A percentile compares a stretch with the other conserved stretches of the same genome.
Conservation (phyloP, 23 tunicate genomes). For the Halocynthia aurantium region DNA sequence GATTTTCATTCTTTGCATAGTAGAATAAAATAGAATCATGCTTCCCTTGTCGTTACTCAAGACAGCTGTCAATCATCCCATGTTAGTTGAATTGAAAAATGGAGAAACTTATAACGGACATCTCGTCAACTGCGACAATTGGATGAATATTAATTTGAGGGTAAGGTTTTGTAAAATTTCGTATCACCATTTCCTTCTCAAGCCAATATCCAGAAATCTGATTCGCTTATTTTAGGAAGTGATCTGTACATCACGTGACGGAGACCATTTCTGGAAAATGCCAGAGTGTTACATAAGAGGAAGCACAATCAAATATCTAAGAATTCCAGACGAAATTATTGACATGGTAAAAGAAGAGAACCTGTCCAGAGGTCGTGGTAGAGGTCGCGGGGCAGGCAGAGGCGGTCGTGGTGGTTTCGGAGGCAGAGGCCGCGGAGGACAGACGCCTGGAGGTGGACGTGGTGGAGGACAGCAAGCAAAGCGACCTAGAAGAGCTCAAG, state of each 20-base stretch:
- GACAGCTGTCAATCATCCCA: slow-evolving; percentile 96
- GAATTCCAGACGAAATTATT: slow-evolving; percentile 96
- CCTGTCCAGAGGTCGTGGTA: slow-evolving; percentile 66
- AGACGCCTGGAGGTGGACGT: slow-evolving; percentile 19
- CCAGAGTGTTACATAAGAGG: slow-evolving; percentile 97
- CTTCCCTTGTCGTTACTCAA: slow-evolving; percentile 86
- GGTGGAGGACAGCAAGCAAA: slow-evolving; percentile 48
- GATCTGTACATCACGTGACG: slow-evolving; percentile 96
- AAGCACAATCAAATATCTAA: slow-evolving; percentile 88
- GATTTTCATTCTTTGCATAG: neutral
- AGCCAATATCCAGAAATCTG: too few species aligned
- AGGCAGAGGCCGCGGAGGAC: slow-evolving; percentile 55
- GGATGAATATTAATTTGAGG: slow-evolving; percentile 95
- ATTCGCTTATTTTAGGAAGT: slow-evolving; percentile 41
- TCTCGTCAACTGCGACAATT: slow-evolving; percentile 95
- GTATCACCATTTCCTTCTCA: neutral
- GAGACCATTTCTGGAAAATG: slow-evolving; percentile 99
- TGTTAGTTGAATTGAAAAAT: slow-evolving; percentile 98
- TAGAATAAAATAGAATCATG: slow-evolving; percentile 11
- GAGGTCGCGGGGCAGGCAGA: slow-evolving; percentile 65
- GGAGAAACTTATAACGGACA: slow-evolving; percentile 99
- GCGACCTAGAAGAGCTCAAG: slow-evolving; percentile 24
- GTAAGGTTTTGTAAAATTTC: too few species aligned
- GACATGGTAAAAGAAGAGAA: slow-evolving; percentile 98
- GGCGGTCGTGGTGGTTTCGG: slow-evolving; percentile 90